A percentile compares a stretch with the other conserved stretches of the same genome.
Evolutionary conservation across 2,113 vertebrate species (phyloP).

Genomic region (Thymallus thymallus): DNA sequence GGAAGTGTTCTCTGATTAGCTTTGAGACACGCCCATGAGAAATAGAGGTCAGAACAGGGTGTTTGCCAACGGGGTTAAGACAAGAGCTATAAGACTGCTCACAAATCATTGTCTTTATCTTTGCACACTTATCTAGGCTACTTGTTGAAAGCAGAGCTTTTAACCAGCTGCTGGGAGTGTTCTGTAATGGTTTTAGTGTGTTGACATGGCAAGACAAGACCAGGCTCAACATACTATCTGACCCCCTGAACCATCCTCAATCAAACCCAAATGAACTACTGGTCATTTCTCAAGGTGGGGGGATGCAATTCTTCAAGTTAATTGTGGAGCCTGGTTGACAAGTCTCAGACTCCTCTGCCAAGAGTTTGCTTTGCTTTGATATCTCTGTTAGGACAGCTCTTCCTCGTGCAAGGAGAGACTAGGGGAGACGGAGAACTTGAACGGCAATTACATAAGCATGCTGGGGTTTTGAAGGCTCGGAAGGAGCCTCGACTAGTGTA

Average conservation of each 20-base stretch:
- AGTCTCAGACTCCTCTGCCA: slow-evolving; percentile 15
- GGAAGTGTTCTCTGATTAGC: slow-evolving; percentile 63
- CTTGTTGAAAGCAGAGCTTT: slow-evolving; percentile 15
- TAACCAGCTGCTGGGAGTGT: background rate
- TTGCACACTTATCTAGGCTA: slow-evolving; percentile 28
- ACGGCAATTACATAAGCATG: slow-evolving; percentile 37
- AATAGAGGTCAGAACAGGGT: slow-evolving; percentile 12
- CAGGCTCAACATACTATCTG: too few species aligned
- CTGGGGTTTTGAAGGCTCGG: slow-evolving; percentile 34
- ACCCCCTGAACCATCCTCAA: too few species aligned
- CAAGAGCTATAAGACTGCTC: background rate
- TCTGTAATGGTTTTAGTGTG: slow-evolving; percentile 6
- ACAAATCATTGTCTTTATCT: background rate
- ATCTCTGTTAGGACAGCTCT: slow-evolving; percentile 36
- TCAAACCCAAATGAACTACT: too few species aligned
- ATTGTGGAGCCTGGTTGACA: slow-evolving; percentile 9
- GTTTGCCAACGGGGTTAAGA: background rate
- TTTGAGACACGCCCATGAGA: slow-evolving; percentile 35
- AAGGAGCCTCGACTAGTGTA: slow-evolving; percentile 55
- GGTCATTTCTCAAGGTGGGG: too few species aligned
- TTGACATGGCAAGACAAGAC: background rate
- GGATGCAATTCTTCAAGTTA: too few species aligned
- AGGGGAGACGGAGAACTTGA: slow-evolving; percentile 13
- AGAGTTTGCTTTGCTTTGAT: slow-evolving; percentile 13
- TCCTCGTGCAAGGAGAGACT: slow-evolving; percentile 26